A percentile compares a stretch with the other conserved stretches of the same genome.
Conservation (phyloP, 2,888 invertebrate genomes). For the Drosophila rubida region DNA sequence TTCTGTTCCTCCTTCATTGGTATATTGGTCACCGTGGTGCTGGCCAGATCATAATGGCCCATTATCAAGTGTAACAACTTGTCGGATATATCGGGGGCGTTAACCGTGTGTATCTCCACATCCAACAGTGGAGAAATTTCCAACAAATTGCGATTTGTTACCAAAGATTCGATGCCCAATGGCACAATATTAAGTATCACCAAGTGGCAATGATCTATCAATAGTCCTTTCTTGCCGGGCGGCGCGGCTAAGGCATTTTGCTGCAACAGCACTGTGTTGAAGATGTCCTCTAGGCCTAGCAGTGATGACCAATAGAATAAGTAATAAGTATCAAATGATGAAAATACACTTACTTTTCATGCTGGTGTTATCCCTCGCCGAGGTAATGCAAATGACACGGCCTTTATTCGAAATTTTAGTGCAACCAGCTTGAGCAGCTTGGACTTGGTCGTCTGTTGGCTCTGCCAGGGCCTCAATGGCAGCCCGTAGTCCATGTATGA, state of each 20-base stretch:
- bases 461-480: slow-evolving; percentile 95
- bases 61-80: slow-evolving; percentile 91
- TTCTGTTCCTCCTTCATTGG: slow-evolving; percentile 99
- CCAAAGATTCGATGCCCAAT: slow-evolving; percentile 91
- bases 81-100: slow-evolving; percentile 90
- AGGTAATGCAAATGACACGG: slow-evolving; percentile 95
- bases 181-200: slow-evolving; percentile 96
- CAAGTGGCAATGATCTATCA: slow-evolving; percentile 94
- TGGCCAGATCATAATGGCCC: slow-evolving; percentile 95
- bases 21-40: slow-evolving; percentile 98
- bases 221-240: slow-evolving; percentile 88
- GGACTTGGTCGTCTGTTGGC: slow-evolving; percentile 91
- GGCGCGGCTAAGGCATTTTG: slow-evolving; percentile 90
- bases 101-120: slow-evolving; percentile 92
- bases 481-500: slow-evolving; percentile 93
- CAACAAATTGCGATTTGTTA: slow-evolving; percentile 89
- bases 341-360: slow-evolving; percentile 87
- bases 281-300: slow-evolving; percentile 91
- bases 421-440: slow-evolving; percentile 78
- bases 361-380: slow-evolving; percentile 94
- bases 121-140: slow-evolving; percentile 91
- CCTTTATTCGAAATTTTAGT: slow-evolving; percentile 86
- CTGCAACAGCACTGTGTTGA: slow-evolving; percentile 91
- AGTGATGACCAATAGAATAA: background rate
- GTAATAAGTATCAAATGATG: background rate